These are phyloP conservation scores for Andrena trimmerana DNA, from an alignment of 2,888 invertebrate species.

Conservation along the genomic window DNA sequence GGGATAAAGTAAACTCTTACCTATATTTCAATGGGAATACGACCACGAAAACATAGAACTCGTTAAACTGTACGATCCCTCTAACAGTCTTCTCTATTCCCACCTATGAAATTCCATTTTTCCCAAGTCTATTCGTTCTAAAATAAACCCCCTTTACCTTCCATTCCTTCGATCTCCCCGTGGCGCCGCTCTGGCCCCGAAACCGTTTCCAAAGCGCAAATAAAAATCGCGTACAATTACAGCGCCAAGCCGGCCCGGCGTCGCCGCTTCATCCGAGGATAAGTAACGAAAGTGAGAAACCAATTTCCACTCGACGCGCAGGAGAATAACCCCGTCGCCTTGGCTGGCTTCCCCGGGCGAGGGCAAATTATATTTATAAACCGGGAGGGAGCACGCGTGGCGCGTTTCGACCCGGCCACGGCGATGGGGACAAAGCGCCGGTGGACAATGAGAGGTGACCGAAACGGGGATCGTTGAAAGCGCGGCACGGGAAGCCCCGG, in stretches of 20 bases:
- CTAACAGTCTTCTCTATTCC: too few species aligned
- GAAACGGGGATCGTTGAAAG: slow-evolving; percentile 35
- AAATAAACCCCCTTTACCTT: too few species aligned
- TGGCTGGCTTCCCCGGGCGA: neutral
- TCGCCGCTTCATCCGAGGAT: neutral
- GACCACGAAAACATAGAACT: too few species aligned
- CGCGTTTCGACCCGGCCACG: neutral
- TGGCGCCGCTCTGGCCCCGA: too few species aligned
- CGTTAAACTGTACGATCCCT: too few species aligned
- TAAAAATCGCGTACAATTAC: neutral
- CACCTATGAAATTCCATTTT: too few species aligned
- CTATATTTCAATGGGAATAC: too few species aligned
- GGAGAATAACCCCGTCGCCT: neutral
- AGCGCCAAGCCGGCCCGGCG: neutral
- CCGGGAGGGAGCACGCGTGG: slow-evolving; percentile 4
- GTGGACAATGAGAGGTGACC: slow-evolving; percentile 35
- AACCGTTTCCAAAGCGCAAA: neutral
- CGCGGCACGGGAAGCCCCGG: neutral
- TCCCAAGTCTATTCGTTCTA: too few species aligned
- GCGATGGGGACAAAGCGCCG: neutral
- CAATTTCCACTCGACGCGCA: slow-evolving; percentile 3
- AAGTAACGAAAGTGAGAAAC: neutral
- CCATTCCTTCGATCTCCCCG: too few species aligned
- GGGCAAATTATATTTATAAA: slow-evolving; percentile 35
- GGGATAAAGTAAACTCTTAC: too few species aligned